These are phyloP conservation scores for Drosophila sp. DNA, from an alignment of 1,140 invertebrate genomes.

Conservation along the genomic window DNA sequence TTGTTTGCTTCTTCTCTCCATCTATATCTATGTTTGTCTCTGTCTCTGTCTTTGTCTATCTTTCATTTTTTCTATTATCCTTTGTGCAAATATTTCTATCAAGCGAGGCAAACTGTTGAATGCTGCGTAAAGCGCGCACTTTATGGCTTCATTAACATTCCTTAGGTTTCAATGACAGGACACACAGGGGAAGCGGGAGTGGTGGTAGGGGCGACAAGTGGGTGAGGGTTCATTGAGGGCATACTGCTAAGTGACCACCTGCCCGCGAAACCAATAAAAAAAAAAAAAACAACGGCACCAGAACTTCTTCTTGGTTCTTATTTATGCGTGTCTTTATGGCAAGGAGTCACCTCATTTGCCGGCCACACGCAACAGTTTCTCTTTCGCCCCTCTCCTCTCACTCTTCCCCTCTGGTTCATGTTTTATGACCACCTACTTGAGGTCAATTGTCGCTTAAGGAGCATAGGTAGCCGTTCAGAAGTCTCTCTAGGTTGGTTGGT, in stretches of 20 bases:
- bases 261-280: conserved; percentile 20
- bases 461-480: neutral
- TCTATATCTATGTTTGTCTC: neutral
- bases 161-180: conserved; percentile 55
- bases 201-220: neutral
- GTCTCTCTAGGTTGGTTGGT: neutral
- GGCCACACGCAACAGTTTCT: conserved; percentile 43
- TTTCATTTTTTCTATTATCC: conserved; percentile 19
- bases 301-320: conserved; percentile 19
- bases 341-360: conserved; percentile 19
- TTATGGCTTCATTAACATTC: conserved; percentile 79
- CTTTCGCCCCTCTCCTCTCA: neutral
- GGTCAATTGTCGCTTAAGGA: conserved; percentile 58
- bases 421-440: conserved; percentile 4
- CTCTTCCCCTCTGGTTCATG: neutral
- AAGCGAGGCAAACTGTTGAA: conserved; percentile 55
- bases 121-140: conserved; percentile 59
- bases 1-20: neutral
- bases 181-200: neutral
- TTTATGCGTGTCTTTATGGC: conserved; percentile 44
- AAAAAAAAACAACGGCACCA: conserved; percentile 8
- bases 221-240: conserved; percentile 28
- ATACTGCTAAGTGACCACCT: conserved; percentile 48
- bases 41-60: conserved; percentile 14
- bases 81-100: conserved; percentile 44